A percentile compares a stretch with the other conserved stretches of the same genome.
These are phyloP conservation scores for Triops cancriformis DNA, from an alignment of 1,140 invertebrate genomes.

Conservation along the genomic window DNA sequence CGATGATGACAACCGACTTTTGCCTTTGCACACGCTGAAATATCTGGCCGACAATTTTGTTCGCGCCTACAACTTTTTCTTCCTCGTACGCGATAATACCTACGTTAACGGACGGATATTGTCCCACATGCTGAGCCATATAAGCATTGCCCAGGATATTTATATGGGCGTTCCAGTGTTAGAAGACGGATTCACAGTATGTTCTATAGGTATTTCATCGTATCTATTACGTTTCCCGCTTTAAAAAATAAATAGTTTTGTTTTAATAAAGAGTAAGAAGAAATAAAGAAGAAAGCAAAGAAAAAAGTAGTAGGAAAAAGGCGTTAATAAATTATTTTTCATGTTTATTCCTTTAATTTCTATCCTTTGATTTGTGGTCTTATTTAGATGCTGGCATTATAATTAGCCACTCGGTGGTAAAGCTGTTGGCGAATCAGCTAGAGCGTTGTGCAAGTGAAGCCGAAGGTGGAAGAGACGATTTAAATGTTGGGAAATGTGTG, in stretches of 20 bases:
- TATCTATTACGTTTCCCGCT: no score
- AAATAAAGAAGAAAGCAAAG: no score
- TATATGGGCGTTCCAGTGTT: constrained; percentile 51
- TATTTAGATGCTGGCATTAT: constrained; percentile 60
- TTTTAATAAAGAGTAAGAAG: no score
- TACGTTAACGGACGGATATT: constrained; percentile 67
- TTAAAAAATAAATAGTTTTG: no score
- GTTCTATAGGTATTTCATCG: constrained; percentile 19
- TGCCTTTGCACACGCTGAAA: constrained; percentile 74
- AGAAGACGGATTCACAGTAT: constrained; percentile 5
- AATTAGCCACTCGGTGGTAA: constrained; percentile 64
- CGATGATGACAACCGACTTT: constrained; percentile 59
- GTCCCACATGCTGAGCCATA: constrained; percentile 55
- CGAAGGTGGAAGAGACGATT: constrained; percentile 62
- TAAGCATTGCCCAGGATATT: constrained; percentile 72
- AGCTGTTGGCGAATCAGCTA: constrained; percentile 58
- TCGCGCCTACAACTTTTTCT: constrained; percentile 83
- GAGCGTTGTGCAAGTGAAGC: constrained; percentile 80
- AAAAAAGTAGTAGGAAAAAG: background rate
- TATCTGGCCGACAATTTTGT: constrained; percentile 81
- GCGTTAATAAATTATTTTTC: background rate
- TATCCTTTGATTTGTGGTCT: constrained; percentile 2
- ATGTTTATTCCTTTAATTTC: background rate
- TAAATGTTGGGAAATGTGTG: constrained; percentile 74
- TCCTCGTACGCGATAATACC: constrained; percentile 68